These are phyloP conservation scores for Hirtodrosophila alboralis DNA, from an alignment of 2,888 invertebrate species.

Conservation along the genomic window DNA sequence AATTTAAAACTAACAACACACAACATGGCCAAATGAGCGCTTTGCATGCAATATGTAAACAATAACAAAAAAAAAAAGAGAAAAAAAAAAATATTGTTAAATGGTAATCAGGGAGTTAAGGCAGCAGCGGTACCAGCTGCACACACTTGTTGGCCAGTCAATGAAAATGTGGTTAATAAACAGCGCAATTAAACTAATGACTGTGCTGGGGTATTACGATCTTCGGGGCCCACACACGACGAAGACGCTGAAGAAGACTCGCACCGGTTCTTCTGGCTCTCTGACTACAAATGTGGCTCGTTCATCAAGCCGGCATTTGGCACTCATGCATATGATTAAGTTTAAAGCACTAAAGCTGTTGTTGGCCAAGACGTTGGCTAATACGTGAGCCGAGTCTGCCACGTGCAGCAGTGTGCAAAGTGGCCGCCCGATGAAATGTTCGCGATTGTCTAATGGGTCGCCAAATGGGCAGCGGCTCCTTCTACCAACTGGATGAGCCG, in stretches of 20 bases:
- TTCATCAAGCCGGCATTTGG: slow-evolving; percentile 56
- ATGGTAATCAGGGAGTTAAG: slow-evolving; percentile 55
- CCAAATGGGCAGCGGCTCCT: slow-evolving; percentile 59
- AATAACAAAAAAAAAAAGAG: slow-evolving; percentile 13
- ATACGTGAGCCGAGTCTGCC: slow-evolving; percentile 47
- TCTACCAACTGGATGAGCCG: slow-evolving; percentile 49
- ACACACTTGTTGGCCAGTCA: slow-evolving; percentile 49
- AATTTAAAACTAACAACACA: slow-evolving; percentile 67
- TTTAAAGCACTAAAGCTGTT: slow-evolving; percentile 2
- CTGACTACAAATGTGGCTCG: slow-evolving; percentile 18
- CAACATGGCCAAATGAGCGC: slow-evolving; percentile 52
- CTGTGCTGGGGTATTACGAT: slow-evolving; percentile 52
- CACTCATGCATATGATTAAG: slow-evolving; percentile 75
- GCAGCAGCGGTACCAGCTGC: slow-evolving; percentile 34
- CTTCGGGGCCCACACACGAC: slow-evolving; percentile 64
- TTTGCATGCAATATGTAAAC: slow-evolving; percentile 60
- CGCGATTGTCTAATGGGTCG: slow-evolving; percentile 75
- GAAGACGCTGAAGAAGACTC: slow-evolving; percentile 24
- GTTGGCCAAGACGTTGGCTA: slow-evolving; percentile 4
- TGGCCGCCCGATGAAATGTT: slow-evolving; percentile 59
- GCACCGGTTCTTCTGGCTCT: slow-evolving; percentile 49
- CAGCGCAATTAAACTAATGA: slow-evolving; percentile 79
- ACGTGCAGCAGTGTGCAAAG: slow-evolving; percentile 58
- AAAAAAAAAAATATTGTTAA: slow-evolving; percentile 38
- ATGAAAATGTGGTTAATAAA: slow-evolving; percentile 67